Evolutionary conservation across 2,797 vertebrate genomes (phyloP).

Genomic region (Bufotes viridis): DNA sequence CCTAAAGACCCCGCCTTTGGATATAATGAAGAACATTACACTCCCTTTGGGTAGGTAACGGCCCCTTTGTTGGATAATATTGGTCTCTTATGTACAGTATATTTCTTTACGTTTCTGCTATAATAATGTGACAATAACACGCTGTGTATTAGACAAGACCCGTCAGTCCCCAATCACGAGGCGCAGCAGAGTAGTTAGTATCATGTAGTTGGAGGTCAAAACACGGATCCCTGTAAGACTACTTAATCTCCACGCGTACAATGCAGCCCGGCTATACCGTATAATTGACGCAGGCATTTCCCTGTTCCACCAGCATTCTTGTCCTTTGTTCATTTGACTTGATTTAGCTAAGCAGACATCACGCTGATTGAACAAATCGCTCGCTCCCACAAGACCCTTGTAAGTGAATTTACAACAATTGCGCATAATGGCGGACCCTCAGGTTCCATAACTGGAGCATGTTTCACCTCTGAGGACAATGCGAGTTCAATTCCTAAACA

Average conservation of each 20-base stretch:
- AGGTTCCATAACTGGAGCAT: constrained; percentile 4
- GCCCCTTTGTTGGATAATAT: neutral
- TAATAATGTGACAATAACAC: constrained; percentile 16
- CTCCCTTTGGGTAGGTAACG: neutral
- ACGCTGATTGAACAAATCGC: constrained; percentile 49
- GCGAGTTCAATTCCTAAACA: constrained; percentile 31
- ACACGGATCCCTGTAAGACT: constrained; percentile 10
- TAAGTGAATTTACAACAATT: constrained; percentile 45
- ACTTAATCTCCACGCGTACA: constrained; percentile 20
- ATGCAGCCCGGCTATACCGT: neutral
- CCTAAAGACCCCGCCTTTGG: neutral
- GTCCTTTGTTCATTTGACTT: constrained; percentile 47
- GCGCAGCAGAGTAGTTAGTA: neutral
- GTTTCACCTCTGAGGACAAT: constrained; percentile 34
- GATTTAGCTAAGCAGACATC: constrained; percentile 44
- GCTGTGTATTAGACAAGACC: neutral
- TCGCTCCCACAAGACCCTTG: constrained; percentile 30
- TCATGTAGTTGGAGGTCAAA: constrained; percentile 32
- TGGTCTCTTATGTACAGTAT: neutral
- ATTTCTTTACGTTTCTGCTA: neutral
- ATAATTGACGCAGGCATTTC: constrained; percentile 45
- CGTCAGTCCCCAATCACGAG: neutral
- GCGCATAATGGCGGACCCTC: constrained; percentile 43
- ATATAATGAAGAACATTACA: neutral
- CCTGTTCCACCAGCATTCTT: constrained; percentile 1